Base-by-base conservation (phyloP, 1,140 invertebrate genomes). In the Drosophila repletoides region DNA sequence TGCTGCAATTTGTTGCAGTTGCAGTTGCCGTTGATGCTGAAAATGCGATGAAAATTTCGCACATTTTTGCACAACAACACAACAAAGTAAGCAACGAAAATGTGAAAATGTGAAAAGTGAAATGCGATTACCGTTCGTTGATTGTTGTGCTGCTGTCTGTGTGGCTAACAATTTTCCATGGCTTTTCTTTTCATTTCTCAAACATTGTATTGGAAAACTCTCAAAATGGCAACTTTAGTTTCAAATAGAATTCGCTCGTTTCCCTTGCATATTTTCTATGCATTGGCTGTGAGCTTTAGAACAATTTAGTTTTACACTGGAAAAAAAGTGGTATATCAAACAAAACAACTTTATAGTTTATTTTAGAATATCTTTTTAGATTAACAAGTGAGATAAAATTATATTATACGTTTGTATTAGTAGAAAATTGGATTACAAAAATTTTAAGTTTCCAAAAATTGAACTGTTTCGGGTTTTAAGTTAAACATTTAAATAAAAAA, bases 61-160 rank as follows among this genome's bases (percentile, higher is more conserved):
- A 41, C 55, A 65, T 70, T 74, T 80, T 55, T 22, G 46, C 52
- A 41, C 55, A 65, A 65, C 70, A 74, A 48, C 79, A 79, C 72
- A 75, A 90, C 89, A 91, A 91, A 64, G 63, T 63, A 51, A 64
- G 53, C 58, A 45, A 41, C 24, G 46, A 48, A 58, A 58, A 34
- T 59, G 28, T 10, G 22, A 28, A 43, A 69, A 36, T 33, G 29
- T 9, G 65, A 34, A 28, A 14, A 52, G 24, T 17, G 28, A 53
- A 51, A 53, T 49, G 34, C 19, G 17, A 49, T 71, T 48, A 22
- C 29, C 28, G 60, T 21, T 33, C 33, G 56, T 28, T 29, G 61
- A 40, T 48, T 65, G 41, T 29, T 61, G 64, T 67, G 55, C 26
- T 65, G 53, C 7, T 26, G n/a, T n/a, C n/a, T n/a, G n/a, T n/a